phyloP scores from a whole-genome alignment of 2,888 invertebrate genomes.

The Lycia hirtaria region DNA sequence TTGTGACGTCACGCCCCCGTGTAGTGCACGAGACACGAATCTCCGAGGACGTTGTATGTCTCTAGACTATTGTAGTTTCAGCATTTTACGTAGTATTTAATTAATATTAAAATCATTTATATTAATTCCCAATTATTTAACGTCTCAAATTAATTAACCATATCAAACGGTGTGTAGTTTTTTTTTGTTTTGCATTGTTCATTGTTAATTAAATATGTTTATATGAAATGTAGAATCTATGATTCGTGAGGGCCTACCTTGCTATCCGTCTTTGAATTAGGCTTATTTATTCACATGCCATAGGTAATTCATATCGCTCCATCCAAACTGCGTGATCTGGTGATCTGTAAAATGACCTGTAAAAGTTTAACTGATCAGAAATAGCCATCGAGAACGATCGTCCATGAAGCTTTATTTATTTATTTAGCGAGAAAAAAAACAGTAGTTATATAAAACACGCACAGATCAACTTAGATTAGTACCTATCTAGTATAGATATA shows the following conservation, averaged over 20 bases:
- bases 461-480: slow-evolving; percentile 48
- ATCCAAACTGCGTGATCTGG: slow-evolving; percentile 58
- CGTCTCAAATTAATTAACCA: slow-evolving; percentile 72
- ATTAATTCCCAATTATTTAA: slow-evolving; percentile 50
- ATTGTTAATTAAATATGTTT: slow-evolving; percentile 30
- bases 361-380: slow-evolving; percentile 5
- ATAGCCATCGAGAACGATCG: slow-evolving; percentile 50
- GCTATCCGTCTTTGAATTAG: slow-evolving; percentile 48
- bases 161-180: slow-evolving; percentile 60
- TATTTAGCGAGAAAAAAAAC: slow-evolving; percentile 54
- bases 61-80: slow-evolving; percentile 66
- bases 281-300: slow-evolving; percentile 32
- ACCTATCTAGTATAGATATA: slow-evolving; percentile 54
- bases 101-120: slow-evolving; percentile 49
- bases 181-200: slow-evolving; percentile 48
- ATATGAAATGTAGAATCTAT: slow-evolving; percentile 39
- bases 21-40: slow-evolving; percentile 14
- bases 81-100: slow-evolving; percentile 69
- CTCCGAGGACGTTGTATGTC: slow-evolving; percentile 46
- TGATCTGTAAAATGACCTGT: slow-evolving; percentile 32
- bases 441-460: slow-evolving; percentile 71
- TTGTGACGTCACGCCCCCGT: slow-evolving; percentile 54
- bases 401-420: slow-evolving; percentile 65
- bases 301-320: slow-evolving; percentile 69
- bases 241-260: slow-evolving; percentile 31